Conservation (phyloP, 2,888 invertebrate genomes). For the Halictus ligatus region DNA sequence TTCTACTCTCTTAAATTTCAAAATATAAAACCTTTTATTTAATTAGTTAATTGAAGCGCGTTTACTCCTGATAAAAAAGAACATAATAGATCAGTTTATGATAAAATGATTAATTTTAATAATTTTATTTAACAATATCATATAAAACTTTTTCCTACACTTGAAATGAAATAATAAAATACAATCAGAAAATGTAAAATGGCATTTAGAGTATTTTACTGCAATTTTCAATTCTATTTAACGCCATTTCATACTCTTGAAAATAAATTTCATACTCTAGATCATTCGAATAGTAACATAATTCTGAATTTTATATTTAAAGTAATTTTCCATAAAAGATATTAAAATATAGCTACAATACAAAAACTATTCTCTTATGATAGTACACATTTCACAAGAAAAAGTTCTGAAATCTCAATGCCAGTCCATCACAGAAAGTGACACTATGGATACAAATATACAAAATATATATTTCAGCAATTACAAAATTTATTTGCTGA, state of each 20-base stretch:
- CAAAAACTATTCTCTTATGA: not conserved
- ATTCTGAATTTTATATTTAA: not conserved
- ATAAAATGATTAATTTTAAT: not conserved
- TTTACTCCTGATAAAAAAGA: not conserved
- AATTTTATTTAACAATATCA: not conserved
- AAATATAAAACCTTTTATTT: not conserved
- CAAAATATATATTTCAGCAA: conserved; percentile 5
- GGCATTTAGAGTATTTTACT: not conserved
- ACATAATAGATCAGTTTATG: not conserved
- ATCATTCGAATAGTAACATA: not conserved
- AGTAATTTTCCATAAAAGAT: not conserved
- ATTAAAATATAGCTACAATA: not conserved
- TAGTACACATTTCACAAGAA: not conserved
- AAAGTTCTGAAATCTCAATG: not conserved
- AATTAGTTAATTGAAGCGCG: not conserved
- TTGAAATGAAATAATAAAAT: not conserved
- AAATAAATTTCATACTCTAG: not conserved
- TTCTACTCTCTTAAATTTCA: conserved; percentile 8
- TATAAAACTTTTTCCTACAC: not conserved
- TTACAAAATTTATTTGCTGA: conserved; percentile 75
- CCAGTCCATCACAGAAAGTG: not conserved
- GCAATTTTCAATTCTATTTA: too few species aligned
- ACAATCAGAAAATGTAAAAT: not conserved
- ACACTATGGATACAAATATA: not conserved
- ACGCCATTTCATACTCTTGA: not conserved